Evolutionary conservation across 1,140 invertebrate species (phyloP).

Genomic region (Anoplolepis gracilipes): DNA sequence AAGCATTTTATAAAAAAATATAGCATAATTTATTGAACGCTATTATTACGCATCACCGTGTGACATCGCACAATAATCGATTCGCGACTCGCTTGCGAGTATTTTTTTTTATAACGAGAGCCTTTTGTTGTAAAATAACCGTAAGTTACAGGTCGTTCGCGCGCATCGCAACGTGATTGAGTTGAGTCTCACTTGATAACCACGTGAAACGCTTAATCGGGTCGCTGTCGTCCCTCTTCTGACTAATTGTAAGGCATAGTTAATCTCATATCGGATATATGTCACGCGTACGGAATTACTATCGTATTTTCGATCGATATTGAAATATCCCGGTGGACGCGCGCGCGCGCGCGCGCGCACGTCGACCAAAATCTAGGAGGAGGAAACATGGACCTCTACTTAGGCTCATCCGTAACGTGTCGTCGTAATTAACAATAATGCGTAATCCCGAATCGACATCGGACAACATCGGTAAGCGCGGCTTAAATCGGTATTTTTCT

Average conservation of each 20-base stretch:
- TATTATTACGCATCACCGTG: not conserved
- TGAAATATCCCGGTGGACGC: constrained; percentile 21
- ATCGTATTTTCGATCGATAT: constrained; percentile 60
- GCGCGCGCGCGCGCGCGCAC: not conserved
- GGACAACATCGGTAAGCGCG: not conserved
- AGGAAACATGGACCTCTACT: not conserved
- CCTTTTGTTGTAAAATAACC: constrained; percentile 18
- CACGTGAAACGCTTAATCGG: constrained; percentile 45
- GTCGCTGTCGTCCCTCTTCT: constrained; percentile 48
- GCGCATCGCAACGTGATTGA: not conserved
- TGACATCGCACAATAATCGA: not conserved
- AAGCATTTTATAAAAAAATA: not conserved
- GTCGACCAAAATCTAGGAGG: constrained; percentile 1
- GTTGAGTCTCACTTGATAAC: constrained; percentile 24
- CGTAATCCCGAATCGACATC: constrained; percentile 24
- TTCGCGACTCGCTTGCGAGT: not conserved
- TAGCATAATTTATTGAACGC: not conserved
- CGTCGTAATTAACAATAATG: constrained; percentile 52
- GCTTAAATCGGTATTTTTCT: constrained; percentile 30
- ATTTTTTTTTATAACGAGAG: constrained; percentile 13
- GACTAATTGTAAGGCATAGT: constrained; percentile 61
- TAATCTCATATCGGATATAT: constrained; percentile 59
- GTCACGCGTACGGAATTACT: constrained; percentile 56
- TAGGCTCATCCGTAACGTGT: not conserved
- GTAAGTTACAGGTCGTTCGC: not conserved